These are phyloP conservation scores for Cheiracanthium punctorium DNA, from an alignment of 2,888 invertebrate genomes.

Conservation along the genomic window DNA sequence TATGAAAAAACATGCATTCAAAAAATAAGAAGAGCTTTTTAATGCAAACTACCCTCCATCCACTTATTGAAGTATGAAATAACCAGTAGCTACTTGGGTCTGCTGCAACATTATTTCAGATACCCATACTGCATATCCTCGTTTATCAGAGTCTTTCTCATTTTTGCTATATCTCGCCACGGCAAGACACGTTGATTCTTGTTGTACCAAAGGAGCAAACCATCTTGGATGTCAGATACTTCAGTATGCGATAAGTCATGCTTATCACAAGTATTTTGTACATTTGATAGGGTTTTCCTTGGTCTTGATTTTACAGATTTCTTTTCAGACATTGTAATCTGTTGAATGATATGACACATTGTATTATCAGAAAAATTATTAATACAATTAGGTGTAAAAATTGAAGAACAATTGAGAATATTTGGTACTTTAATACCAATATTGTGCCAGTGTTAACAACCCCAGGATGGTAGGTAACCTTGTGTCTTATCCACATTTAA, in stretches of 20 bases:
- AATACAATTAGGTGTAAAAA: too few relatives aligned
- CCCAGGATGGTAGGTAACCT: too few relatives aligned
- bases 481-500: too few relatives aligned
- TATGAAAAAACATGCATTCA: too few relatives aligned
- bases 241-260: slow-evolving; percentile 18
- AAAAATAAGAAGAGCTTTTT: too few relatives aligned
- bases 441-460: too few relatives aligned
- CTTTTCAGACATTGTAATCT: too few relatives aligned
- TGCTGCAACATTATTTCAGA: slow-evolving; percentile 78
- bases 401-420: too few relatives aligned
- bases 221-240: slow-evolving; percentile 30
- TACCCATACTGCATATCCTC: slow-evolving; percentile 76
- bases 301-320: not conserved
- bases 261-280: slow-evolving; percentile 19
- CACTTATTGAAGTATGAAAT: slow-evolving; percentile 77
- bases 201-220: slow-evolving; percentile 73
- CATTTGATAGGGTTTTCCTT: not conserved
- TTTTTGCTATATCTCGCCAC: slow-evolving; percentile 73
- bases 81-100: slow-evolving; percentile 77
- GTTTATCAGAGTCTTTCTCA: slow-evolving; percentile 70
- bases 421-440: too few relatives aligned
- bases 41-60: slow-evolving; percentile 76
- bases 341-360: too few relatives aligned
- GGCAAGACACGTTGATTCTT: slow-evolving; percentile 73
- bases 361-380: too few relatives aligned